phyloP scores from a whole-genome alignment of 2,797 vertebrate genomes.

The Triplophysa yarkandensis region DNA sequence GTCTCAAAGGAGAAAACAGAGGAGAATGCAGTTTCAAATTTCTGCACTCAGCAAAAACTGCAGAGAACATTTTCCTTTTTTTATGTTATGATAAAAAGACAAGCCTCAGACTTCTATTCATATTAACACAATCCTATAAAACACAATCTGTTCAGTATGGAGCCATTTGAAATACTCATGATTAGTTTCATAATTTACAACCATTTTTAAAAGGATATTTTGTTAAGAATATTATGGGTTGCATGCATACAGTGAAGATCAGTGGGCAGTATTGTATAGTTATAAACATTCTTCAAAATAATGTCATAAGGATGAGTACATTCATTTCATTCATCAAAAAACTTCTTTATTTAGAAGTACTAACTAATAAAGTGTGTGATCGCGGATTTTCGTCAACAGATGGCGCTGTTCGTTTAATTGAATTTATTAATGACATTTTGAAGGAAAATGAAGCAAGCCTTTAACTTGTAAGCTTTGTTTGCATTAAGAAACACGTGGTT shows the following conservation, averaged over 20 bases:
- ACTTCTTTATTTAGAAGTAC: too few relatives aligned
- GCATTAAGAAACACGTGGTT: neutral
- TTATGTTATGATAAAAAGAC: neutral
- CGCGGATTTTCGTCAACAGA: neutral
- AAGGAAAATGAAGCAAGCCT: neutral
- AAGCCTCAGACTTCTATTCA: neutral
- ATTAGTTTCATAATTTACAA: too few relatives aligned
- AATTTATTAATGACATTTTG: too few relatives aligned
- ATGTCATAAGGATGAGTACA: too few relatives aligned
- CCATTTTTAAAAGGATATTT: too few relatives aligned
- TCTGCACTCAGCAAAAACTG: neutral
- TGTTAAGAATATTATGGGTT: too few relatives aligned
- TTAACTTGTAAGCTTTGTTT: neutral
- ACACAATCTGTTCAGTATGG: neutral
- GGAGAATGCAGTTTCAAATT: slow-evolving; percentile 16
- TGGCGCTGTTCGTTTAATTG: slow-evolving; percentile 1
- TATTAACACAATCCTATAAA: neutral
- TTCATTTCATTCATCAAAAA: too few relatives aligned
- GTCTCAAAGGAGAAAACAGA: slow-evolving; percentile 27
- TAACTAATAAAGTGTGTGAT: neutral
- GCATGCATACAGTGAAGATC: too few relatives aligned
- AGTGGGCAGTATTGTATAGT: too few relatives aligned
- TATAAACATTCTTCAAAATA: too few relatives aligned
- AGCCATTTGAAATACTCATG: too few relatives aligned
- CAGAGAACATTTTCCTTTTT: neutral